Base-by-base conservation (phyloP, 2,888 invertebrate species). In the Xanthia icteritia region DNA sequence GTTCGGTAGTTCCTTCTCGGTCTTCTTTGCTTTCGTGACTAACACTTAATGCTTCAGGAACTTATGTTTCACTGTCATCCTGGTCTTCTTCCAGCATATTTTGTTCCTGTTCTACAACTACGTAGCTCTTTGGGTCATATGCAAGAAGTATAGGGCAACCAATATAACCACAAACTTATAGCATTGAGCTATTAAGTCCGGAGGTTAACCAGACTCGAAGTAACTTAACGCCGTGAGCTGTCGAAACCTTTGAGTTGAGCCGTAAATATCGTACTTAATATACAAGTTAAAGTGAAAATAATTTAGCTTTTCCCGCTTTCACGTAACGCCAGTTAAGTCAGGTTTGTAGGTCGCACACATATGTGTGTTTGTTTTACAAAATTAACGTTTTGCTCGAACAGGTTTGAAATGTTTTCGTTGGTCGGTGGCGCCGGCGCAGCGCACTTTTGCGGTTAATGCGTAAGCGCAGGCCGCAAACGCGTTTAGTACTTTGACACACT, bases 401-500 rank as follows among this genome's bases (percentile, higher is more conserved):
- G 93, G 95, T 94, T 94, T 92, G 77, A 84, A 89, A 92, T 92
- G 92, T 93, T 94, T 93, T 93, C 91, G 92, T 91, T 89, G 89
- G 87, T 68, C 84, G 74, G 89, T 90, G 93, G 93, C 94, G 93
- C 92, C 93, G 86, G 85, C 73, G 69, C 76, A 88, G 84, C 91
- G 89, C 89, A 90, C 89, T 92, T 94, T 94, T 93, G 94, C 93
- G 94, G 95, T 94, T 94, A 93, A 94, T 92, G 93, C 92, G 94
- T 93, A 93, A 91, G 90, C 91, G 89, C 92, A 91, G 89, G 89
- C 84, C 87, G 89, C 93, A 92, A 92, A 93, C 91, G 91, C 92
- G 91, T 93, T 94, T 94, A 94, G 92, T 92, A 92, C 93, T 94
- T 92, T 95, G 96, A 94, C 95, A 96, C 89, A 96, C 94, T 94